Base-by-base conservation (phyloP, 2,888 invertebrate species). In the Muschampia plurimacula region DNA sequence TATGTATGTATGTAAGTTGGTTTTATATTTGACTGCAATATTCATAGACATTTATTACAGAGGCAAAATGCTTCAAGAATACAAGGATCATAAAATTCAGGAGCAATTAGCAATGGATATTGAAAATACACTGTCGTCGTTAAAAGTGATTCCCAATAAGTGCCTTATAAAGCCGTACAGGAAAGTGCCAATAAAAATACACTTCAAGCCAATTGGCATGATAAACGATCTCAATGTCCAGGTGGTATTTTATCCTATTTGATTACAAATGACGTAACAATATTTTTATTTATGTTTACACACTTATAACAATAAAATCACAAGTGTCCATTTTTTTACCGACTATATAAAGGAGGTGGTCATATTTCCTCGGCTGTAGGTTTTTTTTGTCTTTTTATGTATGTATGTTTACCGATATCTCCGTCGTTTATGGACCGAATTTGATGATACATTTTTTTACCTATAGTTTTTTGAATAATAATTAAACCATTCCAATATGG, bases 121-220 rank as follows among this genome's bases (percentile, higher is more conserved):
- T 65, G 76, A 89, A 76, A 93, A 93, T 72, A 89, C 92, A 5
- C 73, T 94, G 52, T 84, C 89, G 0, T 93, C 94, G 1, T 76
- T 94, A 12, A 93, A 89, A 81, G 90, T 93, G 2, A 77, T 91
- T 9, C 94, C 94, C 0, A 88, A 83, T 55, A 89, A 85, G 73
- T 90, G 87, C 70, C 81, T 52, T 1, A 92, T 94, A 77, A 81
- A 81, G 15, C 89, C 94, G 0, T 84, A 90, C 69, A 87, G 83
- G 73, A 93, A 91, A 80, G 85, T 88, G 9, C 87, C 91, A 2
- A 72, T 94, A 72, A 93, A 90, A 79, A 92, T 94, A 82, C 90
- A 89, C 67, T 93, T 93, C 69, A 93, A 92, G 74, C 94, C 94
- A 3, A 81, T 91, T 28, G 93, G 91, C 9, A 82, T 92, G 84